phyloP scores from a whole-genome alignment of 1,140 invertebrate species.

The Hyles vespertilio region DNA sequence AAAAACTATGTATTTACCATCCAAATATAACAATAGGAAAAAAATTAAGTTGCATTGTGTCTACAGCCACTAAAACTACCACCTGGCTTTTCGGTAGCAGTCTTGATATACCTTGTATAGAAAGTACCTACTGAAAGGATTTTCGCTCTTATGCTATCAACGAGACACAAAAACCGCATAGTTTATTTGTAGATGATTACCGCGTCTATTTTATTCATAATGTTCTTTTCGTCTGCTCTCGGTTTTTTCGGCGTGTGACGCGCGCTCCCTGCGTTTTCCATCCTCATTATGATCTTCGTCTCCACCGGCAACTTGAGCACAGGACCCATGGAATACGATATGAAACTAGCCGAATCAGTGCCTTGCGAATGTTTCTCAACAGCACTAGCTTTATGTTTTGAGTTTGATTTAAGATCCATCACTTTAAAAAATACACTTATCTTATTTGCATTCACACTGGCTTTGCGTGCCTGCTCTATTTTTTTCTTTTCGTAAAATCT shows the following conservation, averaged over 20 bases:
- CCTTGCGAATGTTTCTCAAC: not conserved
- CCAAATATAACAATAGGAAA: no score
- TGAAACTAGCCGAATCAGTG: constrained; percentile 22
- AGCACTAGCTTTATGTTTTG: not conserved
- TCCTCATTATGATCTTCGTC: constrained; percentile 51
- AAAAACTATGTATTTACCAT: no score
- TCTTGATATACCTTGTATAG: no score
- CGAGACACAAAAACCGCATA: no score
- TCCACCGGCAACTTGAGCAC: constrained; percentile 49
- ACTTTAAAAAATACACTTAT: no score
- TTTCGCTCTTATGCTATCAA: no score
- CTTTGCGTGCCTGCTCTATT: not conserved
- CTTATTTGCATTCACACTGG: not conserved
- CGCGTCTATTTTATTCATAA: constrained; percentile 40
- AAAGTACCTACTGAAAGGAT: no score
- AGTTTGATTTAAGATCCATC: no score
- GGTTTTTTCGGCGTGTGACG: constrained; percentile 18
- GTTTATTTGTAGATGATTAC: constrained; percentile 19
- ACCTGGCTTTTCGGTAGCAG: no score
- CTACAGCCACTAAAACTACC: no score
- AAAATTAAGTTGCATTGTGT: no score
- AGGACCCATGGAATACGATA: constrained; percentile 34
- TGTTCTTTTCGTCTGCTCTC: constrained; percentile 22
- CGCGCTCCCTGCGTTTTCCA: constrained; percentile 25
- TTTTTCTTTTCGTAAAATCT: constrained; percentile 8